Percentiles rank a stretch among this genome's conserved stretches.
These are phyloP conservation scores for Camponotus fellah DNA, from an alignment of 2,888 invertebrate species.

Conservation along the genomic window DNA sequence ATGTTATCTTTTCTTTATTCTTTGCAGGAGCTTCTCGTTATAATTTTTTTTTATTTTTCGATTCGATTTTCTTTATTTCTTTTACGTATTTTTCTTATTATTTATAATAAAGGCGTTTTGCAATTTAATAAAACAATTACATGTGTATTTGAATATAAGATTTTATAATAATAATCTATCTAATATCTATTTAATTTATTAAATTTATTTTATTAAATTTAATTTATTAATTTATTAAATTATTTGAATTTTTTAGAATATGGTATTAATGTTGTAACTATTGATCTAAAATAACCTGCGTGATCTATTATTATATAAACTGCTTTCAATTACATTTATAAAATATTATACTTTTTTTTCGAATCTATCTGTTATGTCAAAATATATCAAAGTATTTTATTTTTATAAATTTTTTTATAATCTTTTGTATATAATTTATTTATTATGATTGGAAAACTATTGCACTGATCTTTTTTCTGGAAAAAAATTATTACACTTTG, in stretches of 20 bases:
- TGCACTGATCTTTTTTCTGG: neutral
- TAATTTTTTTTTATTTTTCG: neutral
- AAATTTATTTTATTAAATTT: too few relatives aligned
- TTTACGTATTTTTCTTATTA: neutral
- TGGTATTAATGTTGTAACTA: neutral
- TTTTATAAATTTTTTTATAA: neutral
- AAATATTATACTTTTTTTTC: neutral
- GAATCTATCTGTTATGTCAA: neutral
- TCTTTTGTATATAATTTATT: neutral
- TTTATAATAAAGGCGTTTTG: neutral
- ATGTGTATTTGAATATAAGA: neutral
- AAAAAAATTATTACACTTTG: neutral
- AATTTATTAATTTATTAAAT: neutral
- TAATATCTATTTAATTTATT: neutral
- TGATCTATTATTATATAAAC: neutral
- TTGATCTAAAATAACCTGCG: neutral
- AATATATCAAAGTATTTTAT: neutral
- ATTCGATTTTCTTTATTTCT: neutral
- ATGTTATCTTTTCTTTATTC: neutral
- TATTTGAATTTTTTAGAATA: neutral
- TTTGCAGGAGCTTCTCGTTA: slow-evolving; percentile 11
- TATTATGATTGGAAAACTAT: too few relatives aligned
- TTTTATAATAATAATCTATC: neutral
- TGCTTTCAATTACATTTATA: neutral
- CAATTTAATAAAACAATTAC: neutral